These are phyloP conservation scores for Rhynchomys soricoides DNA, from an alignment of 2,113 vertebrate genomes.

Conservation along the genomic window DNA sequence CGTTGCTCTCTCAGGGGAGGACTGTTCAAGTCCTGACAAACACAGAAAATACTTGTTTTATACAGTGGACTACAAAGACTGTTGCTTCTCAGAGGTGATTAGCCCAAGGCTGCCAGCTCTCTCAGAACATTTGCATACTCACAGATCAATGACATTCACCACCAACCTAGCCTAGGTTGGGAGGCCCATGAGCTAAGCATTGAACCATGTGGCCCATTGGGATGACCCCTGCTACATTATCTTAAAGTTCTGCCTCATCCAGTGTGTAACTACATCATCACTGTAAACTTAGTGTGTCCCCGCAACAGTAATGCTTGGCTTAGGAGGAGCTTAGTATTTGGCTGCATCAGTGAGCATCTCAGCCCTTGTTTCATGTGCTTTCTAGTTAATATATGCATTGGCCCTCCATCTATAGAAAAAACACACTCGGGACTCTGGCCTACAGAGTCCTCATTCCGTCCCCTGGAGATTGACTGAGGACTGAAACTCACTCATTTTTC, in stretches of 20 bases:
- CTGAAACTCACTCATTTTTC: not conserved
- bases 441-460: not conserved
- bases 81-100: constrained; percentile 2
- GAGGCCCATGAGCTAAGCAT: not conserved
- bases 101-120: not conserved
- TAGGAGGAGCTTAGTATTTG: constrained; percentile 26
- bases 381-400: not conserved
- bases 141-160: not conserved
- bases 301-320: not conserved
- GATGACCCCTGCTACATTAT: not conserved
- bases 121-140: not conserved
- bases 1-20: not conserved
- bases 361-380: not conserved
- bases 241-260: not conserved
- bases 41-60: constrained; percentile 29
- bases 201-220: not conserved
- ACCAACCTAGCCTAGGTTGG: not conserved
- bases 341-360: not conserved
- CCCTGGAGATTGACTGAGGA: not conserved
- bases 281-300: not conserved
- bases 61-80: not conserved
- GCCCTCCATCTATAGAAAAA: not conserved
- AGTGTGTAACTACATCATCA: not conserved
- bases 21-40: not conserved
- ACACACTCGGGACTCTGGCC: not conserved